These are phyloP conservation scores for Nicator chloris DNA, from an alignment of 2,113 vertebrate genomes.

Conservation along the genomic window DNA sequence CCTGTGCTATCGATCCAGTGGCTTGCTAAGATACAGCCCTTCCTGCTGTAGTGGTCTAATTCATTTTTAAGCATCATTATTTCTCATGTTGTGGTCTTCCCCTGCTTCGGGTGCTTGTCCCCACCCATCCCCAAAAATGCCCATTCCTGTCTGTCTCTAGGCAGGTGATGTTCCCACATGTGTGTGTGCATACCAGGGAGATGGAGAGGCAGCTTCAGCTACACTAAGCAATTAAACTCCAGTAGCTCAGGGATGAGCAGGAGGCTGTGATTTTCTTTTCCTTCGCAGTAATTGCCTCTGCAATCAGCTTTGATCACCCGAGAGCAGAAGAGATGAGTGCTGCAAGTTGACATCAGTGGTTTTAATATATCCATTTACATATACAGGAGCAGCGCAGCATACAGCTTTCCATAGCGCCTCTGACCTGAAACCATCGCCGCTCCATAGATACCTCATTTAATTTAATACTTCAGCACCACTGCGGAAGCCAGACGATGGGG, in stretches of 20 bases:
- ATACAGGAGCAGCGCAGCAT: slow-evolving; percentile 62
- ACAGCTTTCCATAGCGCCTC: slow-evolving; percentile 67
- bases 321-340: slow-evolving; percentile 74
- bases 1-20: not conserved
- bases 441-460: slow-evolving; percentile 92
- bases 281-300: slow-evolving; percentile 83
- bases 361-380: slow-evolving; percentile 81
- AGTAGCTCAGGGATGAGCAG: slow-evolving; percentile 77
- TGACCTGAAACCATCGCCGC: slow-evolving; percentile 83
- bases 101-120: not conserved
- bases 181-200: slow-evolving; percentile 39
- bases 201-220: slow-evolving; percentile 76
- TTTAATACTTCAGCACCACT: slow-evolving; percentile 87
- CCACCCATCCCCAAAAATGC: not conserved
- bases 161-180: not conserved
- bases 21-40: slow-evolving; percentile 9
- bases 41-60: slow-evolving; percentile 35
- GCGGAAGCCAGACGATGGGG: slow-evolving; percentile 76
- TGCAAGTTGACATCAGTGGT: slow-evolving; percentile 78
- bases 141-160: not conserved
- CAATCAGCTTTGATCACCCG: slow-evolving; percentile 83
- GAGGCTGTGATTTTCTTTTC: slow-evolving; percentile 75
- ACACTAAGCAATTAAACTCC: slow-evolving; percentile 90
- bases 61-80: slow-evolving; percentile 44
- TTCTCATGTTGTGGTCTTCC: slow-evolving; percentile 45